These are phyloP conservation scores for Protobothrops flavoviridis DNA, from an alignment of 2,113 vertebrate species.

Conservation along the genomic window DNA sequence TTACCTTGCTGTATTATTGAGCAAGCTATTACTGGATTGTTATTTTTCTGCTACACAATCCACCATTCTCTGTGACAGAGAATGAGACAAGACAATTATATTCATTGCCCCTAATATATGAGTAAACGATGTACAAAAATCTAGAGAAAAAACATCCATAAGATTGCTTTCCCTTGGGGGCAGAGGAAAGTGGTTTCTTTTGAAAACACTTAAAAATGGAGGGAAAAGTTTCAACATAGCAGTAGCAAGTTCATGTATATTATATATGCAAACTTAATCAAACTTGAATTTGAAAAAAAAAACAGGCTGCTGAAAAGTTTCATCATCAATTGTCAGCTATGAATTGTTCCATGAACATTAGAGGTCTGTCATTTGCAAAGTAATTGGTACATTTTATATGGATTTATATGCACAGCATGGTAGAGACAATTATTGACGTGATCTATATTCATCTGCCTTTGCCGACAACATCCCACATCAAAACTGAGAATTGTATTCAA, in stretches of 20 bases:
- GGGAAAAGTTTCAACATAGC: background rate
- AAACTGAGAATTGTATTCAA: constrained; percentile 33
- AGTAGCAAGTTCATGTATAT: background rate
- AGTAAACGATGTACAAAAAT: background rate
- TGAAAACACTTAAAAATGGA: background rate
- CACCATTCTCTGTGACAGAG: background rate
- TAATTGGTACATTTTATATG: background rate
- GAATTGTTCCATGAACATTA: background rate
- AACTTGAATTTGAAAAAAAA: constrained; percentile 9
- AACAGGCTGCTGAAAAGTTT: background rate
- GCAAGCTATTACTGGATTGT: background rate
- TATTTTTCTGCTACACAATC: background rate
- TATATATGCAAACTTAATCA: background rate
- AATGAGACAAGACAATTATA: background rate
- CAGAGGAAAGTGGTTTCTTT: background rate
- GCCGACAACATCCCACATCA: background rate
- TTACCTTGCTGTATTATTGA: background rate
- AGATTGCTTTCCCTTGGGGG: background rate
- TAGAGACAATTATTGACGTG: background rate
- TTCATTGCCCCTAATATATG: background rate
- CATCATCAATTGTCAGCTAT: background rate
- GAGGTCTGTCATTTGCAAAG: background rate
- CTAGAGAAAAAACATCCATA: background rate
- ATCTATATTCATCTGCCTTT: background rate
- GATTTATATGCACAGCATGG: background rate